Conservation (phyloP, 2,888 invertebrate species). For the Sarcophaga caerulescens region DNA sequence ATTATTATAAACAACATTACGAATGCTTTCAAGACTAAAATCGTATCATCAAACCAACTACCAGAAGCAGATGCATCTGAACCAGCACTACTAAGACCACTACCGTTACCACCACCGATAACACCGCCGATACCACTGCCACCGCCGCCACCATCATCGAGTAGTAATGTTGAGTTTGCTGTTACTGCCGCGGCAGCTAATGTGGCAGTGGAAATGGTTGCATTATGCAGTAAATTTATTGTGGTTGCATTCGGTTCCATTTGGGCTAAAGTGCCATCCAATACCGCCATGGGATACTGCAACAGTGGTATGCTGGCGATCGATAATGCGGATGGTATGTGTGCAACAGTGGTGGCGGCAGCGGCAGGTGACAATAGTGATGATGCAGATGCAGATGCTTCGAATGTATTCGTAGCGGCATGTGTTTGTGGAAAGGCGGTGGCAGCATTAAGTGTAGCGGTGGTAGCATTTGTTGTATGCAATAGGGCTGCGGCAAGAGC, state of each 20-base stretch:
- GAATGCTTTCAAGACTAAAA: constrained; percentile 86
- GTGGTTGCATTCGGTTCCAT: constrained; percentile 64
- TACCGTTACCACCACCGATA: not conserved
- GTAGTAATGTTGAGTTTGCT: constrained; percentile 72
- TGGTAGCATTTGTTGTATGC: constrained; percentile 63
- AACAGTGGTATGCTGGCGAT: constrained; percentile 41
- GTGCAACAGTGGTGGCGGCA: constrained; percentile 53
- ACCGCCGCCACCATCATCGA: constrained; percentile 35
- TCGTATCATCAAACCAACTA: constrained; percentile 83
- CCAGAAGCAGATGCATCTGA: constrained; percentile 48
- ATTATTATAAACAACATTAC: constrained; percentile 94
- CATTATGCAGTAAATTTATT: constrained; percentile 59
- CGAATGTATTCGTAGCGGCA: constrained; percentile 52
- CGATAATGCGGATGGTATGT: constrained; percentile 59
- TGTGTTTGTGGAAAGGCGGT: constrained; percentile 58
- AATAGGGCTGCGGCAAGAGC: constrained; percentile 66
- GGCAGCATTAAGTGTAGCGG: constrained; percentile 58
- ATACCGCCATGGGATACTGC: constrained; percentile 68
- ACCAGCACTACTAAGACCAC: constrained; percentile 27
- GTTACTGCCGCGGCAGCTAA: constrained; percentile 63
- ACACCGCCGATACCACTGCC: constrained; percentile 18
- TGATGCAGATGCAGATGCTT: constrained; percentile 39
- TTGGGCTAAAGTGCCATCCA: constrained; percentile 68
- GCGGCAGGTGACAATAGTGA: constrained; percentile 54
- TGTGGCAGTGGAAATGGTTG: constrained; percentile 67